Base-by-base conservation (phyloP, 2,888 invertebrate genomes). In the Shargacucullia verbasci region DNA sequence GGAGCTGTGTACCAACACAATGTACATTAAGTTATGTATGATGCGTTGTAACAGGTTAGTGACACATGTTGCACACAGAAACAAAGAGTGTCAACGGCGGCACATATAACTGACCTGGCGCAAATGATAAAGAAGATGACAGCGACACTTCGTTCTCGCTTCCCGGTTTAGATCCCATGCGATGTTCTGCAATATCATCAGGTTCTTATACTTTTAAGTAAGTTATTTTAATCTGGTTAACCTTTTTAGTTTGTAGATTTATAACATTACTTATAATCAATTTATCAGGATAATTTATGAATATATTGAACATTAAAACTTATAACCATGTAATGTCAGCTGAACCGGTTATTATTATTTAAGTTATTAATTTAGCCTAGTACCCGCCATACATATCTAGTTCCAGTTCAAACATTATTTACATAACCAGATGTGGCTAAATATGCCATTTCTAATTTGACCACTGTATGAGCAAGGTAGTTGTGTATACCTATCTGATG, bases 101-200 rank as follows among this genome's bases (percentile, higher is more conserved):
- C 90, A 93, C 92, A 93, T 89, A 83, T 72, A 92, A 94, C 94
- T 94, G 90, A 94, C 94, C 94, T 94, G 94, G 92, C 80, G 91
- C 88, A 90, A 92, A 94, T 78, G 94, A 90, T 84, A 94, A 92
- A 87, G 94, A 86, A 85, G 93, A 86, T 86, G 94, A 86, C 93
- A 94, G 91, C 90, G 90, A 91, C 89, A 94, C 89, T 88, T 94
- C 94, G 79, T 88, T 92, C 89, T 94, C 94, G 85, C 88, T 90
- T 88, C 90, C 94, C 81, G 88, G 87, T 90, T 89, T 94, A 89
- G 86, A 85, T 84, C 91, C 94, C 93, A 94, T 91, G 88, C 94
- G 94, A 93, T 90, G 90, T 76, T 94, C 94, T 94, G 94, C 81
- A 94, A 94, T 90, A 85, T 89, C 83, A 91, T 86, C 85, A 90